Base-by-base conservation (phyloP, 2,113 vertebrate species). In the Bettongia penicillata region DNA sequence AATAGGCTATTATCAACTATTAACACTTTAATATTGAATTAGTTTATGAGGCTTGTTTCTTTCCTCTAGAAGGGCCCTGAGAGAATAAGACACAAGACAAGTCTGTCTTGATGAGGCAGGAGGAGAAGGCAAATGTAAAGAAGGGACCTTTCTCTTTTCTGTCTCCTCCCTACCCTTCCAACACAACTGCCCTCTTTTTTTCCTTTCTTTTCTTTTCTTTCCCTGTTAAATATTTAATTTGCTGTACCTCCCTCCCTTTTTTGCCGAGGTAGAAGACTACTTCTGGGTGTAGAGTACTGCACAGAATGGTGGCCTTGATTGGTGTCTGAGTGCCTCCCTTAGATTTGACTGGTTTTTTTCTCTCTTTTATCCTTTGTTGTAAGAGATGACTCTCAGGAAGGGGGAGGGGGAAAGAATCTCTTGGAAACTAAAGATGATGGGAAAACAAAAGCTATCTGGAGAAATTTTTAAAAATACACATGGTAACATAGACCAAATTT, bases 1-100 rank as follows among this genome's bases (percentile, higher is more conserved):
- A 84, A 84, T 43, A 43, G 68, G 3, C n/a, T 84, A 43, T 43
- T 43, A 84, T 84, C 68, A 84, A 84, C 68, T 84, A 84, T 84
- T 84, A 84, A 84, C 68, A 43, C 68, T 84, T 84, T 84, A 84
- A 84, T 84, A 92, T 55, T 9, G 55, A 95, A 93, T 37, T 16
- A 92, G 26, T 4, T 24, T 68, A n/a, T 53, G 90, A 50, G 47
- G 68, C 24, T 53, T 93, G 25, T 93, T 6, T 28, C 25, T 90
- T 12, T n/a, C 26, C 68, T 48, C 16, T n/a, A 94, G 16, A 26
- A 61, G 57, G 52, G 31, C 22, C 53, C 43, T 53, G 43, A 91
- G 28, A 24, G 9, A n/a, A 77, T 92, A 28, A 90, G 90, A 47
- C 49, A 90, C 1, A 90, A 19, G 43, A 49, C 53, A 77, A 7